phyloP scores from a whole-genome alignment of 1,140 invertebrate genomes.

The Drosophila chauvacae region DNA sequence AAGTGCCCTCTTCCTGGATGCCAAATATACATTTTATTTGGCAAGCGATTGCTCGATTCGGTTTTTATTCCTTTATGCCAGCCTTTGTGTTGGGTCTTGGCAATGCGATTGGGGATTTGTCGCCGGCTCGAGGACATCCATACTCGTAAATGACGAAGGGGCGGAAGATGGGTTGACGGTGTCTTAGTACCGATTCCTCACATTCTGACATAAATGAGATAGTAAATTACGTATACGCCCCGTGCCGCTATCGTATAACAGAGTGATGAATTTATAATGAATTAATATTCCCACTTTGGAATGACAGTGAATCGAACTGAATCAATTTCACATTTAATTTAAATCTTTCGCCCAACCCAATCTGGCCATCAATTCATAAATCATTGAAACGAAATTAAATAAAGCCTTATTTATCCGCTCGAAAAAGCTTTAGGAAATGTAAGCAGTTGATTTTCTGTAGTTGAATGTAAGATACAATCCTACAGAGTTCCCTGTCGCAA shows the following conservation, averaged over 20 bases:
- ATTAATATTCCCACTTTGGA: slow-evolving; percentile 30
- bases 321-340: slow-evolving; percentile 50
- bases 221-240: slow-evolving; percentile 37
- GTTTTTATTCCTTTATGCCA: slow-evolving; percentile 62
- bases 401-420: slow-evolving; percentile 34
- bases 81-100: slow-evolving; percentile 52
- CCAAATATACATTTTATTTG: slow-evolving; percentile 69
- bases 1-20: slow-evolving; percentile 60
- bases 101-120: slow-evolving; percentile 67
- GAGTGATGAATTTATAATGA: slow-evolving; percentile 46
- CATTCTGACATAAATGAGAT: slow-evolving; percentile 34
- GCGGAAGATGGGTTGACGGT: slow-evolving; percentile 1
- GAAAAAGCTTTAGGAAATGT: slow-evolving; percentile 24
- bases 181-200: slow-evolving; percentile 29
- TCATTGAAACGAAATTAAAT: slow-evolving; percentile 42
- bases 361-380: slow-evolving; percentile 47
- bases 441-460: neutral
- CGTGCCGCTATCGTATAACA: slow-evolving; percentile 6
- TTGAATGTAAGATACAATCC: neutral
- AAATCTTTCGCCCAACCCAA: slow-evolving; percentile 32
- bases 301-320: slow-evolving; percentile 33
- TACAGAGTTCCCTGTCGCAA: neutral
- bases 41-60: slow-evolving; percentile 64
- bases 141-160: neutral
- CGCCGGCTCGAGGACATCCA: slow-evolving; percentile 1